Base-by-base conservation (phyloP, 37 sponge, comb jelly and placozoan genomes). In the Eunapius fragilis region DNA sequence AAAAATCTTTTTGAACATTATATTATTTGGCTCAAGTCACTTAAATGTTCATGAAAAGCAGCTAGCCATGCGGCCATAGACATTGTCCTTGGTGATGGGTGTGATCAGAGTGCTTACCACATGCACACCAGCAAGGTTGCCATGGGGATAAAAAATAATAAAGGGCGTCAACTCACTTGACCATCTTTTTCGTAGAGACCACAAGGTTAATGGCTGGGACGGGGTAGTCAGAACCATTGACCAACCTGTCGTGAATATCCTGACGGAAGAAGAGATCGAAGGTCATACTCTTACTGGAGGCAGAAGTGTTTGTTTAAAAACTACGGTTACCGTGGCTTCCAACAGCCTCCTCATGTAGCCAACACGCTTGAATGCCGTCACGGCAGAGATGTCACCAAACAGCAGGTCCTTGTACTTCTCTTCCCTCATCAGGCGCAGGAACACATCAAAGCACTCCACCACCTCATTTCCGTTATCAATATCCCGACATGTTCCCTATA, bases 181-280 rank as follows among this genome's bases (percentile, higher is more conserved):
- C 38, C 74, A 87, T 69, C 68, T 69, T 87, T 69, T 75, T 81
- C 31, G 85, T 84, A 31, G 82, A 85, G 24, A 92, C 90, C 22
- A 95, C 91, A 22, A 95, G 79, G 70, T 95, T 95, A 82, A 95
- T 95, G 76, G 95, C 95, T 9, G 95, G 95, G 0, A 96, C 93
- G 58, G 97, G 97, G 37, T 96, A 96, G 74, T 96, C 97, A 0
- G 97, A 92, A 0, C 97, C 97, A 69, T 90, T 87, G 35, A 96
- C 93, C 50, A 96, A 87, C 32, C 95, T 48, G 69, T 80, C 67
- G 69, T 96, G 97, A 34, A 96, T 86, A 28, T 88, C 82, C 87
- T 94, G 31, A 11, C 49, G 37, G 27, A 49, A 33, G 10, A 67
- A 37, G 45, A 79, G 58, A 38, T 50, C 67, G 45, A n/a, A n/a